phyloP scores from a whole-genome alignment of 2,113 vertebrate genomes.

The Limanda limanda region DNA sequence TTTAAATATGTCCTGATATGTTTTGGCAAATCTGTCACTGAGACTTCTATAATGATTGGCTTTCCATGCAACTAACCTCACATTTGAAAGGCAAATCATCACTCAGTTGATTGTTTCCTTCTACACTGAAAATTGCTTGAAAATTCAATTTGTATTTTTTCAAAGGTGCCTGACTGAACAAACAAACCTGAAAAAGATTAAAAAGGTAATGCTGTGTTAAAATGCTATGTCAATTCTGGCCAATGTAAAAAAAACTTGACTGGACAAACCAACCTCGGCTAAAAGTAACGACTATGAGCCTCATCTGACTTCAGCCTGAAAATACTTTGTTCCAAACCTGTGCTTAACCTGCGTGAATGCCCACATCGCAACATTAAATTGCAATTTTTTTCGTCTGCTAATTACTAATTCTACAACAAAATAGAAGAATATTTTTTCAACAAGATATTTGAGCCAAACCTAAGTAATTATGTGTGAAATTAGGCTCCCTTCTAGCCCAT shows the following conservation, averaged over 20 bases:
- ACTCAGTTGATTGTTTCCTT: background rate
- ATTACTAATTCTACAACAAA: conserved; percentile 5
- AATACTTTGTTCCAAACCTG: background rate
- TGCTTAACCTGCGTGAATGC: background rate
- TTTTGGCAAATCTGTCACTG: background rate
- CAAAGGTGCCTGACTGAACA: background rate
- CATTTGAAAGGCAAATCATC: conserved; percentile 38
- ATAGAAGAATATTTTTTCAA: conserved; percentile 7
- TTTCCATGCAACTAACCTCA: conserved; percentile 19
- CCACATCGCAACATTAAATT: background rate
- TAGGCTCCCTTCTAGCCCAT: conserved; percentile 15
- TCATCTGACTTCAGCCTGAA: background rate
- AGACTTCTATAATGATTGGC: conserved; percentile 1
- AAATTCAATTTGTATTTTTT: background rate
- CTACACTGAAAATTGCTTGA: background rate
- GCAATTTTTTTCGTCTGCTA: conserved; percentile 5
- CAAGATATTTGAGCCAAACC: conserved; percentile 7
- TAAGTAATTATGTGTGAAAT: conserved; percentile 32
- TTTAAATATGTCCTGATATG: conserved; percentile 17
- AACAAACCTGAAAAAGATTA: background rate
- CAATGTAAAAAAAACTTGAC: background rate
- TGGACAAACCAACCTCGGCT: background rate
- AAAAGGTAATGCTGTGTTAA: background rate
- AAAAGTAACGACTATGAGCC: background rate
- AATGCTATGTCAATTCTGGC: background rate